These are phyloP conservation scores for Drepana falcataria DNA, from an alignment of 2,888 invertebrate genomes.

Conservation along the genomic window DNA sequence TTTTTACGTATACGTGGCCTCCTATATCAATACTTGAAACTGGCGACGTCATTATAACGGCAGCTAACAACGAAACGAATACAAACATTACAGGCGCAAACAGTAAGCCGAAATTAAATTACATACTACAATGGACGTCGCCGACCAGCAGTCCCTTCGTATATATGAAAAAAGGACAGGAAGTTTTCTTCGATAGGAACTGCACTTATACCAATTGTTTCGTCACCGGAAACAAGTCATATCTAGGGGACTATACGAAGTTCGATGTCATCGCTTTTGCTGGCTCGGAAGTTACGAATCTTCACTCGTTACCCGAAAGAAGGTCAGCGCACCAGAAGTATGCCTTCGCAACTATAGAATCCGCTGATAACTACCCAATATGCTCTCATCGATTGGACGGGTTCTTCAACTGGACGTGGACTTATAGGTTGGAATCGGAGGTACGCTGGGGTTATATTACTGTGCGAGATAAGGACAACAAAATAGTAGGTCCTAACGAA, in stretches of 20 bases:
- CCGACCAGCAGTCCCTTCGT: constrained; percentile 33
- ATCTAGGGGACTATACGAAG: constrained; percentile 26
- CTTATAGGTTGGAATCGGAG: constrained; percentile 41
- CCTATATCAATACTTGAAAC: neutral
- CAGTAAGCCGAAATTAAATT: constrained; percentile 21
- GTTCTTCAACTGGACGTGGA: constrained; percentile 54
- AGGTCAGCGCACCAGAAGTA: constrained; percentile 43
- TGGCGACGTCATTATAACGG: neutral
- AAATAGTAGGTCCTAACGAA: constrained; percentile 32
- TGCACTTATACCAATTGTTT: constrained; percentile 47
- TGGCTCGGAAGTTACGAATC: constrained; percentile 31
- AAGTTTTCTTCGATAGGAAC: constrained; percentile 35
- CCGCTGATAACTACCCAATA: constrained; percentile 39
- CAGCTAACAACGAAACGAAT: neutral
- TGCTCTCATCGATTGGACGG: constrained; percentile 28
- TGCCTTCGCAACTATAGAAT: constrained; percentile 42
- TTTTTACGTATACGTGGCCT: neutral
- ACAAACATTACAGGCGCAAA: neutral
- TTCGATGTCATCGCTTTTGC: constrained; percentile 50
- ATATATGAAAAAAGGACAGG: constrained; percentile 32
- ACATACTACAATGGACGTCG: constrained; percentile 49
- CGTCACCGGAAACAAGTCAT: constrained; percentile 34
- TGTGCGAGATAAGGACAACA: constrained; percentile 28
- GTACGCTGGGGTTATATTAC: constrained; percentile 40
- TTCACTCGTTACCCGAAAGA: constrained; percentile 20